A percentile compares a stretch with the other conserved stretches of the same genome.
Evolutionary conservation across 2,113 vertebrate species (phyloP).

Genomic region (Anthoscopus minutus): DNA sequence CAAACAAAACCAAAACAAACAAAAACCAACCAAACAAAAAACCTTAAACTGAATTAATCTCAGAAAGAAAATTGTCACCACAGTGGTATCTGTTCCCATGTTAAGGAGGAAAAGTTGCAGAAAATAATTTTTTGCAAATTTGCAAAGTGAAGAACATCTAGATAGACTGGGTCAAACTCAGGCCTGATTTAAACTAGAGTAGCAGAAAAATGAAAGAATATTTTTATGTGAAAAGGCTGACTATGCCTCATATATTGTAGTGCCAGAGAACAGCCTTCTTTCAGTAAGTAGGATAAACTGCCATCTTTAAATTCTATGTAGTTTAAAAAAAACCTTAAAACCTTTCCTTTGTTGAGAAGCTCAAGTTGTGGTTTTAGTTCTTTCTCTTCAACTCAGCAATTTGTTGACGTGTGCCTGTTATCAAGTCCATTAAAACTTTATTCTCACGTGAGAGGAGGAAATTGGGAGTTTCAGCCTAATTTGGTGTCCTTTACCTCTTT

Average conservation of each 20-base stretch:
- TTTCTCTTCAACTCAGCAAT: slow-evolving; percentile 35
- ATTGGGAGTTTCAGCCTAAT: neutral
- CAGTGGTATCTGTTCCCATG: neutral
- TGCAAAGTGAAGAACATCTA: neutral
- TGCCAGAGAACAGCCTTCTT: neutral
- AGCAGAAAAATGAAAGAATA: neutral
- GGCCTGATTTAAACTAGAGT: neutral
- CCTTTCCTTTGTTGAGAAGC: neutral
- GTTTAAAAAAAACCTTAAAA: neutral
- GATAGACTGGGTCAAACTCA: neutral
- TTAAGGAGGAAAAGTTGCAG: neutral
- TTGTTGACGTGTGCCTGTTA: slow-evolving; percentile 42
- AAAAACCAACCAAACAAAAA: neutral
- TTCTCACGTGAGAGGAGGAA: neutral
- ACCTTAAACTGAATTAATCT: neutral
- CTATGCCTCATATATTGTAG: neutral
- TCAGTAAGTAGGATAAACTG: slow-evolving; percentile 9
- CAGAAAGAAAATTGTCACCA: neutral
- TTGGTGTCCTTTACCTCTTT: neutral
- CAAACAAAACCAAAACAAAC: too few relatives aligned
- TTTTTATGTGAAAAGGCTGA: neutral
- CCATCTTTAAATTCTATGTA: neutral
- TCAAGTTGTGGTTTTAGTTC: slow-evolving; percentile 18
- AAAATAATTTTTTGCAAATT: neutral
- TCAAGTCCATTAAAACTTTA: neutral